A percentile compares a stretch with the other conserved stretches of the same genome.
phyloP scores from a whole-genome alignment of 2,888 invertebrate genomes.

The Pheosia tremula region DNA sequence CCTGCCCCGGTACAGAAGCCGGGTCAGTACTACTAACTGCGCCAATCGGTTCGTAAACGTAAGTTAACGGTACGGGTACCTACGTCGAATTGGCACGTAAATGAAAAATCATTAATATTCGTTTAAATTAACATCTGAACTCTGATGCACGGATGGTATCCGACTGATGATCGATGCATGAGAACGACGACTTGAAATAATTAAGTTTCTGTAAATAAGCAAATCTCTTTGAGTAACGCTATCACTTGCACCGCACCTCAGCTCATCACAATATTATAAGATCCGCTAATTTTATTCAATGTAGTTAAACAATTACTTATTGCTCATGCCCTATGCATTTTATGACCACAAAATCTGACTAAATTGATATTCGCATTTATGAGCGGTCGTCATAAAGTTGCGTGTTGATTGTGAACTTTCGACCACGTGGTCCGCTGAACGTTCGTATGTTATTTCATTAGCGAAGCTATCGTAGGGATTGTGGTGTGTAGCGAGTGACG shows the following conservation, averaged over 20 bases:
- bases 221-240: neutral
- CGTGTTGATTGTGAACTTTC: constrained; percentile 44
- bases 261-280: neutral
- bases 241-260: neutral
- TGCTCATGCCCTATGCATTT: too few species aligned
- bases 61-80: too few species aligned
- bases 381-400: constrained; percentile 37
- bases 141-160: too few species aligned
- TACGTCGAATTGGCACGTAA: too few species aligned
- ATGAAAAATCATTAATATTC: too few species aligned
- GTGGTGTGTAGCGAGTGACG: constrained; percentile 10
- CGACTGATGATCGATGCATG: neutral
- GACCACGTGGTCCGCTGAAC: constrained; percentile 40
- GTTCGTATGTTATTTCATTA: constrained; percentile 55
- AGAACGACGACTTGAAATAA: neutral
- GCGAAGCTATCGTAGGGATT: constrained; percentile 34
- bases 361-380: constrained; percentile 9
- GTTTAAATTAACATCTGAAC: too few species aligned
- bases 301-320: neutral
- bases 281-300: constrained; percentile 36
- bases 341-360: too few species aligned
- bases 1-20: too few species aligned
- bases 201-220: too few species aligned
- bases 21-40: too few species aligned
- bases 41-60: too few species aligned